Evolutionary conservation across 1,140 invertebrate species (phyloP), one percentile per base, ranked within the genome.

Genomic region (Littorina saxatilis): DNA sequence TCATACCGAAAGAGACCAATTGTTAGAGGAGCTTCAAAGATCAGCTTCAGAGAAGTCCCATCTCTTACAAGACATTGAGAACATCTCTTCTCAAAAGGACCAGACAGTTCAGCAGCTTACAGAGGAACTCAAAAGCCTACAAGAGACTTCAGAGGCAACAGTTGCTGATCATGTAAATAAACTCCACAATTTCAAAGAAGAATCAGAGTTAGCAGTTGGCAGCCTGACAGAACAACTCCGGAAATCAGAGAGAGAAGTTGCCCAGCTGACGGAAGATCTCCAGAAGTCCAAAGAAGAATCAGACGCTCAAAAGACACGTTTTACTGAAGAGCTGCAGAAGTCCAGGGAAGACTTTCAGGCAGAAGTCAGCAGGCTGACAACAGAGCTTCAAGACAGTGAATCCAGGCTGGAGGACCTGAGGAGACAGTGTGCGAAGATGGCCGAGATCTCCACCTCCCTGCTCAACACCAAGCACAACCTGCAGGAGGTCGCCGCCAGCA

Each of bases 21-120:
- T 66, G 5, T 27, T 5, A 29, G 61, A 66, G 27, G 61, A 66
- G n/a, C 27, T 66, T 5, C 66, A 81, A 43, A 80, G 43, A 50
- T 75, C 35, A 32, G 27, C 52, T 78, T 72, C 68, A 32, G 39
- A 80, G 84, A 81, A 63, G 37, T 32, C 35, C 35, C 58, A 66
- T 7, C 40, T 55, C 40, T 83, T 61, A 47, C 37, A 66, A 27
- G 15, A 20, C 35, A 0, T 68, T 29, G 35, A 68, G 66, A 20
- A 68, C 37, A 20, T 39, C 15, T 68, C 35, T 5, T 3, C 11
- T 4, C 32, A 39, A 40, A 68, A 68, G 35, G 66, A 68, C 32
- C 66, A 39, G 23, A 23, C 35, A 7, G 23, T 40, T 35, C 32
- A 68, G 66, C 29, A 76, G 9, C 32, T 68, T 1, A 68, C 35